Percentiles rank a stretch among this genome's conserved stretches.
phyloP scores from a whole-genome alignment of 2,113 vertebrate species.

The Sorex fumeus region DNA sequence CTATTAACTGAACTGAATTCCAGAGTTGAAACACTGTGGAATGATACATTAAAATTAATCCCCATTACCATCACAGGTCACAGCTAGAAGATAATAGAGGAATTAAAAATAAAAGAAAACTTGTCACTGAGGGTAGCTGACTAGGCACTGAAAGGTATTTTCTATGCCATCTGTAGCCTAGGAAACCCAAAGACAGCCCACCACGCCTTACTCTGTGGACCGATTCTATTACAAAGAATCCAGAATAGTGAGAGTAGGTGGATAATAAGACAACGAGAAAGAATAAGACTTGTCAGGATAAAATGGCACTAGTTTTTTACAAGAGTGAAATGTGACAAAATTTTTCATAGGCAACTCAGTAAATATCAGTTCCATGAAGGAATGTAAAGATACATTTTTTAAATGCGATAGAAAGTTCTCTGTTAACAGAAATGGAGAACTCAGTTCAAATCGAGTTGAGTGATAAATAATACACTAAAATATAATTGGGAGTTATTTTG shows the following conservation, averaged over 20 bases:
- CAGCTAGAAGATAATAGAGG: not conserved
- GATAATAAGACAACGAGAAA: constrained; percentile 17
- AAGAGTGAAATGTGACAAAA: not conserved
- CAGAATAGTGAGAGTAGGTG: not conserved
- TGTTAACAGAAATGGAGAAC: not conserved
- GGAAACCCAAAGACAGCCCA: not conserved
- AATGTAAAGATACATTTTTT: not conserved
- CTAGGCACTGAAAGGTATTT: not conserved
- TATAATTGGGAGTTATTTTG: not conserved
- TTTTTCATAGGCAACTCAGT: not conserved
- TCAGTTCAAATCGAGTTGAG: constrained; percentile 26
- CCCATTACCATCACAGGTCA: not conserved
- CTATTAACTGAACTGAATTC: constrained; percentile 17
- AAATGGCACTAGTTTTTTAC: constrained; percentile 45
- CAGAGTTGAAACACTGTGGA: not conserved
- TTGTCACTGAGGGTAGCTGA: not conserved
- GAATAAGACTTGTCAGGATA: constrained; percentile 6
- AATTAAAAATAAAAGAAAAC: not conserved
- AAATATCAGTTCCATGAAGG: constrained; percentile 18
- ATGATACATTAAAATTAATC: not conserved
- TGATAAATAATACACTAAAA: constrained; percentile 3
- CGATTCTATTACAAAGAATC: not conserved
- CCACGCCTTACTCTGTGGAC: not conserved
- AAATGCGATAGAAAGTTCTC: not conserved
- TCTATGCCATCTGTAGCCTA: not conserved